Percentiles rank a stretch among this genome's conserved stretches.
phyloP scores from a whole-genome alignment of 92 coral and sea anemone species.

The Bergia puertoricense region DNA sequence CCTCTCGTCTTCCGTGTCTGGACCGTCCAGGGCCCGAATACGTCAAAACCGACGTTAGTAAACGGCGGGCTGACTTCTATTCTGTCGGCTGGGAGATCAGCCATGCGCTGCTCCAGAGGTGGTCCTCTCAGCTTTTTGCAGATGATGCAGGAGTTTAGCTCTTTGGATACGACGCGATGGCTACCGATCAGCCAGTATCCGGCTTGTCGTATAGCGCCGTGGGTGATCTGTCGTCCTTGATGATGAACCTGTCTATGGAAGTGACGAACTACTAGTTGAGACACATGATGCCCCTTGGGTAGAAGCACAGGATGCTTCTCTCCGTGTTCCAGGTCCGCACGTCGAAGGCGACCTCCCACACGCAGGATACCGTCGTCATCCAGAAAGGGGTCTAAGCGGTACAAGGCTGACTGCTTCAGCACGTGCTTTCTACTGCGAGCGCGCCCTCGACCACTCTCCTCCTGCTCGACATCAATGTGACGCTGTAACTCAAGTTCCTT shows the following conservation, averaged over 20 bases:
- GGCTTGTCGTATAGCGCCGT: neutral
- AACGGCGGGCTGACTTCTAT: neutral
- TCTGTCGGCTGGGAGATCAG: conserved; percentile 33
- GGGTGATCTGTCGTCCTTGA: neutral
- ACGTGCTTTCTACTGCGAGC: conserved; percentile 16
- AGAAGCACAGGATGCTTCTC: conserved; percentile 41
- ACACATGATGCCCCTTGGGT: neutral
- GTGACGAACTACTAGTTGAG: neutral
- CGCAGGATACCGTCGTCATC: conserved; percentile 18
- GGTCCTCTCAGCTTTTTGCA: conserved; percentile 20
- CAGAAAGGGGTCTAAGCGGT: neutral
- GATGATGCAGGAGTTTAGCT: neutral
- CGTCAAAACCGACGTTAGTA: neutral
- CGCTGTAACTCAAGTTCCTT: conserved; percentile 11
- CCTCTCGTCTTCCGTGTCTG: conserved; percentile 30
- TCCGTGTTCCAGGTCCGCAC: conserved; percentile 31
- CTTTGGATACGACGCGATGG: neutral
- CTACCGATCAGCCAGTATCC: neutral
- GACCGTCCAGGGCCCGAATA: neutral
- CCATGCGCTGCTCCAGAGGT: conserved; percentile 6
- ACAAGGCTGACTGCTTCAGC: conserved; percentile 28
- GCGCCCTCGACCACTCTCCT: conserved; percentile 4
- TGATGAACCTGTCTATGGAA: neutral
- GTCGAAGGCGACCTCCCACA: conserved; percentile 5
- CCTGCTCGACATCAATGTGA: neutral